Conservation (phyloP, 2,888 invertebrate species). For the Carcina quercana region DNA sequence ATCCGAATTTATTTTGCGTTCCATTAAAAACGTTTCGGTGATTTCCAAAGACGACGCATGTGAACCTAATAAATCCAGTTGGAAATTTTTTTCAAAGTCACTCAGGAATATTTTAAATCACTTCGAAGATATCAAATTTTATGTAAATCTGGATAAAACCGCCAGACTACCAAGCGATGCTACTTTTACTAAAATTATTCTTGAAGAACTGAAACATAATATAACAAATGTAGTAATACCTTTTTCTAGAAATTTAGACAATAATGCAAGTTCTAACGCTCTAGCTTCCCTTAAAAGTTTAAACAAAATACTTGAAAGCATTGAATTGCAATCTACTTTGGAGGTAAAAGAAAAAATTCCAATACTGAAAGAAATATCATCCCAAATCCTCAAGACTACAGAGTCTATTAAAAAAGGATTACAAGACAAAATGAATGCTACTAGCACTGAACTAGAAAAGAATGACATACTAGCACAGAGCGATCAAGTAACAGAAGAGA, state of each 20-base stretch:
- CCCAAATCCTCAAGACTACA: slow-evolving; percentile 25
- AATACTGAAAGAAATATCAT: slow-evolving; percentile 43
- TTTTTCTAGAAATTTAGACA: slow-evolving; percentile 18
- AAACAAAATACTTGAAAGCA: slow-evolving; percentile 23
- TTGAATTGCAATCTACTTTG: slow-evolving; percentile 39
- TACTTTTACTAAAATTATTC: slow-evolving; percentile 53
- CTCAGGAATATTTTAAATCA: slow-evolving; percentile 54
- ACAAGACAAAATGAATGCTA: neutral
- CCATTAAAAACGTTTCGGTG: slow-evolving; percentile 40
- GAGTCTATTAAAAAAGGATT: slow-evolving; percentile 19
- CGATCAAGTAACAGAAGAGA: neutral
- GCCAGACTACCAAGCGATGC: slow-evolving; percentile 60
- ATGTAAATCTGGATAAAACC: slow-evolving; percentile 63
- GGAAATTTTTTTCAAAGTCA: slow-evolving; percentile 42
- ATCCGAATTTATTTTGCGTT: slow-evolving; percentile 39
- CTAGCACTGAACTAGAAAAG: neutral
- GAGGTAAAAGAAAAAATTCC: slow-evolving; percentile 64
- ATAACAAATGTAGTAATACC: slow-evolving; percentile 28
- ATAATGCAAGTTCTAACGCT: slow-evolving; percentile 19
- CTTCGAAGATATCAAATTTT: slow-evolving; percentile 66
- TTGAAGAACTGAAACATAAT: slow-evolving; percentile 41
- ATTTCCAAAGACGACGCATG: slow-evolving; percentile 23
- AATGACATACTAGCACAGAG: neutral
- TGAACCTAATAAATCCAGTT: slow-evolving; percentile 22
- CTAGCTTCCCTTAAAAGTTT: slow-evolving; percentile 24